phyloP scores from a whole-genome alignment of 2,888 invertebrate genomes.

The Yponomeuta plumbellus region DNA sequence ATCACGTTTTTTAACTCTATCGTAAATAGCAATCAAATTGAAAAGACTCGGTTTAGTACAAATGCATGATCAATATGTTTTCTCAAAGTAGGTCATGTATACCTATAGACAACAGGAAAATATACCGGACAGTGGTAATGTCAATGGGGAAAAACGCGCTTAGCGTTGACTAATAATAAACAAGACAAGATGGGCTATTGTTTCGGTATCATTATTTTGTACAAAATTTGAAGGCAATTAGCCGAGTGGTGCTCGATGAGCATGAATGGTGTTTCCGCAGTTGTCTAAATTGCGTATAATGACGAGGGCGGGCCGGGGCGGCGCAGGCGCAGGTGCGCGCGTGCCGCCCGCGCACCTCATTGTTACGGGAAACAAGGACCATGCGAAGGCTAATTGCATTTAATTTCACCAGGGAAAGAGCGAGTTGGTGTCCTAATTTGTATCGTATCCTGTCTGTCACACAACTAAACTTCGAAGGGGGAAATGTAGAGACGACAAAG shows the following conservation, averaged over 20 bases:
- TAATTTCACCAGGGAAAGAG: conserved; percentile 46
- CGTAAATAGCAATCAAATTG: neutral
- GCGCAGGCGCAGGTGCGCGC: conserved; percentile 18
- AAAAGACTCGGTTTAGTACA: neutral
- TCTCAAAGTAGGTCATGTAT: neutral
- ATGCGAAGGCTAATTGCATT: conserved; percentile 42
- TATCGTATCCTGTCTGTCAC: conserved; percentile 24
- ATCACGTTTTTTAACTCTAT: neutral
- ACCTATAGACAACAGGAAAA: neutral
- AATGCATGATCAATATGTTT: neutral
- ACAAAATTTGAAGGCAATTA: conserved; percentile 36
- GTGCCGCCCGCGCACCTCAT: conserved; percentile 28
- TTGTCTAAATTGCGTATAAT: conserved; percentile 63
- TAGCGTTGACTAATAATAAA: neutral
- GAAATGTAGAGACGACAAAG: neutral
- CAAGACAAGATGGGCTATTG: neutral
- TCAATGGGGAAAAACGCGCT: neutral
- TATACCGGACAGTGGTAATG: neutral
- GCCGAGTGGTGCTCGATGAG: conserved; percentile 52
- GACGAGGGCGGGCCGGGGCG: conserved; percentile 51
- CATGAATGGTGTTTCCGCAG: conserved; percentile 59
- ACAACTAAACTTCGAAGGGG: neutral
- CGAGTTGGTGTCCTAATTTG: conserved; percentile 33
- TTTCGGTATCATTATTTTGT: neutral
- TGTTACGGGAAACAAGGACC: neutral